Conservation (phyloP, 2,113 vertebrate species). For the Bos indicus region DNA sequence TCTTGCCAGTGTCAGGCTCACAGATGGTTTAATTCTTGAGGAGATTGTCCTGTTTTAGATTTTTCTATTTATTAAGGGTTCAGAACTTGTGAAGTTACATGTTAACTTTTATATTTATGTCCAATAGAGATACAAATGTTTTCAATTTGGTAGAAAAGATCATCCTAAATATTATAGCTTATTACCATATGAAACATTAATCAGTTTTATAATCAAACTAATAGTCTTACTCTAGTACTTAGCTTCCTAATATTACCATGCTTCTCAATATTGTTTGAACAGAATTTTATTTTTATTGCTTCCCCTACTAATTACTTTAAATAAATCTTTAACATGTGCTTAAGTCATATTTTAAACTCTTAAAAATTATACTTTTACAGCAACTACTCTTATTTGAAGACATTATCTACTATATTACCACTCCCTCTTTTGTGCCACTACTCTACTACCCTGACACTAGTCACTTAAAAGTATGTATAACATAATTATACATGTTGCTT, state of each 20-base stretch:
- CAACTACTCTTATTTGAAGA: background rate
- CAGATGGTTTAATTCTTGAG: background rate
- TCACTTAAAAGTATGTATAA: background rate
- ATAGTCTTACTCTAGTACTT: background rate
- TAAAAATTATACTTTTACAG: background rate
- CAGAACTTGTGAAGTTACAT: background rate
- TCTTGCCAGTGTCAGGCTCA: background rate
- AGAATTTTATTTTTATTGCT: background rate
- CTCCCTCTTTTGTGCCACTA: background rate
- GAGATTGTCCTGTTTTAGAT: background rate
- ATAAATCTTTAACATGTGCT: background rate
- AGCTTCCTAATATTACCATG: background rate
- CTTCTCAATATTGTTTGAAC: background rate
- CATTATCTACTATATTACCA: background rate
- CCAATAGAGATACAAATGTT: background rate
- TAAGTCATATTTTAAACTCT: background rate
- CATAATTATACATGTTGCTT: background rate
- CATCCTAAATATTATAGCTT: background rate
- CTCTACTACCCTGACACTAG: background rate
- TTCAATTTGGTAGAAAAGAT: background rate
- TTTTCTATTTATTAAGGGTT: background rate
- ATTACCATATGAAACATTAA: background rate
- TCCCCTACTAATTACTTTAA: background rate
- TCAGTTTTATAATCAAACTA: background rate
- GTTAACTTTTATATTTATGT: background rate